Evolutionary conservation across 2,888 invertebrate species (phyloP).

Genomic region (Eurois occulta): DNA sequence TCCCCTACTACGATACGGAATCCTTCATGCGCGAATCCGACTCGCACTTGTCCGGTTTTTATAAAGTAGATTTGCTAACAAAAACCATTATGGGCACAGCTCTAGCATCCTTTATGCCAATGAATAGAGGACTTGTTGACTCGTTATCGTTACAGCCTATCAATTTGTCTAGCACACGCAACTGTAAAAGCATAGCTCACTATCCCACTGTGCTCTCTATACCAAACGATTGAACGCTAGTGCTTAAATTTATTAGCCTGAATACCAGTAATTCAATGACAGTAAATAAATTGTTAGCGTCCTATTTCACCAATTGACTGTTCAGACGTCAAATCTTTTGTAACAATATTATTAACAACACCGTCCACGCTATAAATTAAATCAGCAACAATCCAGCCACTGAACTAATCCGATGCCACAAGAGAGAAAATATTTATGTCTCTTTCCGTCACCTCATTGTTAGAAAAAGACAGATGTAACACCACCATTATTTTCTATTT

Average conservation of each 20-base stretch:
- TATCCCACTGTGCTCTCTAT: constrained; percentile 1
- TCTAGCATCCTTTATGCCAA: neutral
- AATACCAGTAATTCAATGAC: constrained; percentile 30
- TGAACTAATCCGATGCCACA: constrained; percentile 51
- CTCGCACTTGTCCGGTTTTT: too few relatives aligned
- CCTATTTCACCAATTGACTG: constrained; percentile 53
- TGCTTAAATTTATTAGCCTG: constrained; percentile 40
- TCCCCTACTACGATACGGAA: too few relatives aligned
- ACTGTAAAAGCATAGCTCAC: neutral
- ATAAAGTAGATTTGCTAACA: neutral
- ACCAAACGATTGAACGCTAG: constrained; percentile 23
- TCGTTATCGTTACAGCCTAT: neutral
- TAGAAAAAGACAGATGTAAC: constrained; percentile 47
- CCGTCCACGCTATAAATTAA: constrained; percentile 61
- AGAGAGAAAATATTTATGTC: constrained; percentile 50
- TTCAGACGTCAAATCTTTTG: constrained; percentile 55
- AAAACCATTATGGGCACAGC: neutral
- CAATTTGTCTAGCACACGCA: neutral
- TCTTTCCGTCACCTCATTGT: constrained; percentile 44
- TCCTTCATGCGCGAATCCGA: too few relatives aligned
- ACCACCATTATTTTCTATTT: constrained; percentile 15
- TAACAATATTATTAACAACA: constrained; percentile 60
- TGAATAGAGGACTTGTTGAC: neutral
- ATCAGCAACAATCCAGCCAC: constrained; percentile 50
- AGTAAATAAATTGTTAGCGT: constrained; percentile 49